Evolutionary conservation across 2,113 vertebrate species (phyloP).

Genomic region (Shinisaurus crocodilurus): DNA sequence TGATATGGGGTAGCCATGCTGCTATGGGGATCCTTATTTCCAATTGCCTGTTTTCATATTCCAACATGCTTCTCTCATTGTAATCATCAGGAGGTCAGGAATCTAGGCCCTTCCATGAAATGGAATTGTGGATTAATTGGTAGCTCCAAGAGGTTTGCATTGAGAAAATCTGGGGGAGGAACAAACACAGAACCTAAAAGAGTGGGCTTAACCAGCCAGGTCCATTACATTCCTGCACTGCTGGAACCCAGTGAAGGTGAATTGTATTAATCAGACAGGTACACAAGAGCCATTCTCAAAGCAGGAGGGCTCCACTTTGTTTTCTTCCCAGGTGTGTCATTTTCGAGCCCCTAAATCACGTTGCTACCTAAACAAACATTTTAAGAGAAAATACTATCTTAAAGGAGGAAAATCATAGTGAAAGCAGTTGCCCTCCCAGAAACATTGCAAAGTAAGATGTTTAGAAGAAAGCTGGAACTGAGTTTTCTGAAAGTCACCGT

Average conservation of each 20-base stretch:
- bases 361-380: neutral
- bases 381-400: neutral
- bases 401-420: neutral
- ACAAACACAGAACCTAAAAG: neutral
- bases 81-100: neutral
- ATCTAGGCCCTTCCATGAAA: neutral
- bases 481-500: neutral
- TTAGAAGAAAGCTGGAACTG: neutral
- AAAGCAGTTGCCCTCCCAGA: too few species aligned
- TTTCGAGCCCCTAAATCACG: neutral
- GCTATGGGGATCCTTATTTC: neutral
- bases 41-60: neutral
- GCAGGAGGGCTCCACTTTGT: slow-evolving; percentile 6
- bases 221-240: neutral
- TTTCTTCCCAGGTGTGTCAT: neutral
- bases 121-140: neutral
- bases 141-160: neutral
- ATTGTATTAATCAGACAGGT: slow-evolving; percentile 10
- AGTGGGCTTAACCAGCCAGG: neutral
- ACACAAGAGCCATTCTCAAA: neutral
- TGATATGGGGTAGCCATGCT: neutral
- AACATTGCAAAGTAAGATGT: neutral
- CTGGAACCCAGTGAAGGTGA: neutral
- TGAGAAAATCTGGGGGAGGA: neutral
- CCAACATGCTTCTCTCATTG: neutral